phyloP scores from a whole-genome alignment of 2,888 invertebrate genomes.

The Branchellion lobata region DNA sequence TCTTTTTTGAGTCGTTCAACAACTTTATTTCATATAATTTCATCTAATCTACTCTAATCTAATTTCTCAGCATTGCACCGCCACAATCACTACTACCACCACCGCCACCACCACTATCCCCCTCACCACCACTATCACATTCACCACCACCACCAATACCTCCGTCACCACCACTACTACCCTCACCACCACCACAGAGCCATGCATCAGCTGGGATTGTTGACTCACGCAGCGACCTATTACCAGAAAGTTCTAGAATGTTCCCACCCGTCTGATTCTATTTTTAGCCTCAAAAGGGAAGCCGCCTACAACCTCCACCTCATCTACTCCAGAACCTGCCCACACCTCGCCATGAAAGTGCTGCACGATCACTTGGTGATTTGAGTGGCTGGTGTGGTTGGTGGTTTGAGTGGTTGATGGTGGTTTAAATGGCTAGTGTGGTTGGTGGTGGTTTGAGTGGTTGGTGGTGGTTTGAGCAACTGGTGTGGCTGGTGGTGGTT shows the following conservation, averaged over 20 bases:
- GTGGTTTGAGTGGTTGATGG: no score
- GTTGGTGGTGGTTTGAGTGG: no score
- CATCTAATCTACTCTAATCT: no score
- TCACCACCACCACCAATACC: constrained; percentile 70
- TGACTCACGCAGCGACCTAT: constrained; percentile 74
- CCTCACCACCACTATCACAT: constrained; percentile 62
- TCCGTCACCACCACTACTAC: constrained; percentile 77
- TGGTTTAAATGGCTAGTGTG: no score
- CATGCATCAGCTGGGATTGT: constrained; percentile 76
- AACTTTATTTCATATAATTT: no score
- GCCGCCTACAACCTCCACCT: background rate
- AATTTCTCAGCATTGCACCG: no score
- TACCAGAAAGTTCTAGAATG: constrained; percentile 67
- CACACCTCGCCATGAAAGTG: background rate
- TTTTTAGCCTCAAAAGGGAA: constrained; percentile 3
- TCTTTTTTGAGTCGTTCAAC: no score
- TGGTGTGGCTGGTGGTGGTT: no score
- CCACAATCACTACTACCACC: no score
- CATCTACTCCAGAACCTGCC: background rate
- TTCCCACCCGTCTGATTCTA: background rate
- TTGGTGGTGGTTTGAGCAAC: no score
- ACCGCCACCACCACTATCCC: constrained; percentile 74
- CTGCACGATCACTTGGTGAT: background rate
- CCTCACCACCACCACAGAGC: constrained; percentile 76
- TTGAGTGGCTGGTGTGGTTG: background rate